Conservation (phyloP, 1,140 invertebrate genomes). For the Oscheius sp. region DNA sequence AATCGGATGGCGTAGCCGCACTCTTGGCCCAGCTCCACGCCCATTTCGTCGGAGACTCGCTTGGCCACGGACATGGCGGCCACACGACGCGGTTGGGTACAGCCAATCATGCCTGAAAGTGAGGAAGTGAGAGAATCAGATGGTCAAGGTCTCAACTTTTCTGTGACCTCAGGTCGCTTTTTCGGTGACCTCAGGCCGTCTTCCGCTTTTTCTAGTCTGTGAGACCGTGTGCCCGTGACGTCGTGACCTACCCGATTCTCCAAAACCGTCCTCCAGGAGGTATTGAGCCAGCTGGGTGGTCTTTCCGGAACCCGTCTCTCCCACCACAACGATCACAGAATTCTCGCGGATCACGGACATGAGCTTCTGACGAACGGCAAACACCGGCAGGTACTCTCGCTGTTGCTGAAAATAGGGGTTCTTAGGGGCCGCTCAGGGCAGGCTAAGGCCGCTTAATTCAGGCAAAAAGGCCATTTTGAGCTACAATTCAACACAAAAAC, state of each 20-base stretch:
- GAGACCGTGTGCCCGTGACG: too few species aligned
- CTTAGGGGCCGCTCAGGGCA: neutral
- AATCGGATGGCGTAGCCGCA: conserved; percentile 98
- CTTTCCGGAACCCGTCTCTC: conserved; percentile 98
- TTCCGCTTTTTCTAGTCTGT: too few species aligned
- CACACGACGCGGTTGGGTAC: conserved; percentile 82
- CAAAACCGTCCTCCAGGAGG: conserved; percentile 95
- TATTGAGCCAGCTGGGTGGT: conserved; percentile 99
- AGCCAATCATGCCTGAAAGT: conserved; percentile 83
- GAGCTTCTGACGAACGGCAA: conserved; percentile 87
- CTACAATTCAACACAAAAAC: neutral
- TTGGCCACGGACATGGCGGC: conserved; percentile 99
- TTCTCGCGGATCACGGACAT: conserved; percentile 69
- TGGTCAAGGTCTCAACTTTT: too few species aligned
- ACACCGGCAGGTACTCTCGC: conserved; percentile 87
- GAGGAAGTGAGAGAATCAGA: neutral
- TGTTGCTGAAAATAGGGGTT: conserved; percentile 67
- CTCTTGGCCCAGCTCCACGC: conserved; percentile 72
- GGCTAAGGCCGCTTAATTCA: too few species aligned
- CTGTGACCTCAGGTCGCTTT: neutral
- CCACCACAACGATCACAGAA: conserved; percentile 63
- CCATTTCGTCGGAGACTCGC: conserved; percentile 96
- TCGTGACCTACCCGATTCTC: conserved; percentile 65
- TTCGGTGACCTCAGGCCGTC: neutral
- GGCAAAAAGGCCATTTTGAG: too few species aligned